A percentile compares a stretch with the other conserved stretches of the same genome.
These are phyloP conservation scores for Knipowitschia caucasica DNA, from an alignment of 2,797 vertebrate genomes.

Conservation along the genomic window DNA sequence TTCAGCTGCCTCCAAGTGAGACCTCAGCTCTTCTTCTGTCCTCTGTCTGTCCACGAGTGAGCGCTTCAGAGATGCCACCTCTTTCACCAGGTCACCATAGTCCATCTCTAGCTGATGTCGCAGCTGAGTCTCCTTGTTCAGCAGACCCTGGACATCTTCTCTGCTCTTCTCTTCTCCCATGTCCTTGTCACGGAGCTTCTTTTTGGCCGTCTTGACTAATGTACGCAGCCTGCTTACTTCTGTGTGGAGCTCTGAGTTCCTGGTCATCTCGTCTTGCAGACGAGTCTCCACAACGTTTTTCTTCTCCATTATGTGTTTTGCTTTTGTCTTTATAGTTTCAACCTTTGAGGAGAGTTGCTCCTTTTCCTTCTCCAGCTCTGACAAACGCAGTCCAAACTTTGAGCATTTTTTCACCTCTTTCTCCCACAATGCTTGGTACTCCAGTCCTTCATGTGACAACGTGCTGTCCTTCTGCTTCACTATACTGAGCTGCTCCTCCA, in stretches of 20 bases:
- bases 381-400: slow-evolving; percentile 77
- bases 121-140: slow-evolving; percentile 74
- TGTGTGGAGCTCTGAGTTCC: slow-evolving; percentile 86
- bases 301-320: slow-evolving; percentile 79
- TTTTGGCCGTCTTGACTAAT: slow-evolving; percentile 81
- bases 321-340: slow-evolving; percentile 84
- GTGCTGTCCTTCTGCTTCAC: slow-evolving; percentile 82
- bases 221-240: slow-evolving; percentile 85
- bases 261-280: slow-evolving; percentile 87
- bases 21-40: slow-evolving; percentile 78
- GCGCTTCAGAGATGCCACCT: slow-evolving; percentile 74
- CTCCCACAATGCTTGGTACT: slow-evolving; percentile 82
- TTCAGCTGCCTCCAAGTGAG: slow-evolving; percentile 67
- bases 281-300: slow-evolving; percentile 78
- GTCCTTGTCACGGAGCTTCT: slow-evolving; percentile 79
- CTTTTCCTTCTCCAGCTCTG: slow-evolving; percentile 84
- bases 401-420: slow-evolving; percentile 83
- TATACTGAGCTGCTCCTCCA: slow-evolving; percentile 82
- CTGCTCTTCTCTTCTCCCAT: slow-evolving; percentile 68
- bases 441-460: slow-evolving; percentile 77
- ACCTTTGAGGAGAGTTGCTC: slow-evolving; percentile 78
- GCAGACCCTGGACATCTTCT: slow-evolving; percentile 74
- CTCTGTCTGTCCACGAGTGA: slow-evolving; percentile 72
- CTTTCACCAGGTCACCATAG: slow-evolving; percentile 79
- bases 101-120: slow-evolving; percentile 73